phyloP scores from a whole-genome alignment of 2,888 invertebrate genomes.

The Pollenia labialis region DNA sequence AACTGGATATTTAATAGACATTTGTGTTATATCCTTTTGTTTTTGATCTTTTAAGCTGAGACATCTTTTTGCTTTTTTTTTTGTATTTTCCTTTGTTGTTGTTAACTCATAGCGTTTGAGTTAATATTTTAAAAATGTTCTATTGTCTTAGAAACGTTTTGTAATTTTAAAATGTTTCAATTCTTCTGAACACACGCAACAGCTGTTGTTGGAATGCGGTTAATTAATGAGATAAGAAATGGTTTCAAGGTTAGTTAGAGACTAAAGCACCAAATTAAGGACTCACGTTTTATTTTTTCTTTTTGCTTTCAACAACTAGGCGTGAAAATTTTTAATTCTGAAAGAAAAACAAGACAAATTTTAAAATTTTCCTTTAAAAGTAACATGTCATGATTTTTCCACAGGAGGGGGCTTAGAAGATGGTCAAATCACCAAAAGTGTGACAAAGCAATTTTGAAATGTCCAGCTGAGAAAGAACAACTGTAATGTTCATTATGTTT shows the following conservation, averaged over 20 bases:
- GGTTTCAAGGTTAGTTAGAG: slow-evolving; percentile 68
- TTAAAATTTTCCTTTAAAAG: neutral
- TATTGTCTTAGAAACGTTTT: slow-evolving; percentile 65
- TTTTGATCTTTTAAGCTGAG: slow-evolving; percentile 7
- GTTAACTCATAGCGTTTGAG: slow-evolving; percentile 8
- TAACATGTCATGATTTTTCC: neutral
- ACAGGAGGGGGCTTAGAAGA: no score
- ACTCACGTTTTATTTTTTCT: slow-evolving; percentile 11
- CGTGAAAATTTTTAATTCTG: slow-evolving; percentile 16
- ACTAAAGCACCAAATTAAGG: slow-evolving; percentile 9
- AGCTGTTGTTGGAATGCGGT: slow-evolving; percentile 44
- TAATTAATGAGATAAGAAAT: slow-evolving; percentile 64
- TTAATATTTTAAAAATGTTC: slow-evolving; percentile 21
- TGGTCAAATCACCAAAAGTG: no score
- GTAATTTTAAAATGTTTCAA: neutral
- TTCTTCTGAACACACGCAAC: slow-evolving; percentile 25
- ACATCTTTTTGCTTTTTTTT: slow-evolving; percentile 1
- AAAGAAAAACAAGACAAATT: neutral
- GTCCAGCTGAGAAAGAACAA: no score
- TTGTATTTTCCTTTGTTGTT: neutral
- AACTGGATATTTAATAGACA: slow-evolving; percentile 46
- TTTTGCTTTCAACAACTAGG: neutral
- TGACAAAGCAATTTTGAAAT: no score
- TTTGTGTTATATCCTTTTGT: slow-evolving; percentile 60
- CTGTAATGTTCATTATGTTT: no score